phyloP scores from a whole-genome alignment of 2,888 invertebrate genomes.

The Torymus aiolomorphi region DNA sequence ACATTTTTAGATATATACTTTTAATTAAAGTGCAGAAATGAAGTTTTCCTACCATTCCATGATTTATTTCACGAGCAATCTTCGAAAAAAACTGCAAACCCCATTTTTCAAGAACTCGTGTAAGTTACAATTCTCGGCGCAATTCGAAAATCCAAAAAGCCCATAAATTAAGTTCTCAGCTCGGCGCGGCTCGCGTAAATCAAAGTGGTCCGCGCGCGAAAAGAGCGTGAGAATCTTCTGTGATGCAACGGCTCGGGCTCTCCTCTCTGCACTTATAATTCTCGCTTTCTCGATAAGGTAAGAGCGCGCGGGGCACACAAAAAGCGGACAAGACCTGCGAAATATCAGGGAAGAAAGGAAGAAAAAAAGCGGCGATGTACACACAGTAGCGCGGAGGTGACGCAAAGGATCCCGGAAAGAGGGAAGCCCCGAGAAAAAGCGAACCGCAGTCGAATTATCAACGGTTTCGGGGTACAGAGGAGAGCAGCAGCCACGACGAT shows the following conservation, averaged over 20 bases:
- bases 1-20: too few species aligned
- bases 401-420: constrained; percentile 21
- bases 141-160: constrained; percentile 28
- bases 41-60: too few species aligned
- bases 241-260: neutral
- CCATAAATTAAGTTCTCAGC: constrained; percentile 34
- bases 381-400: too few species aligned
- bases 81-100: neutral
- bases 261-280: constrained; percentile 36
- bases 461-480: constrained; percentile 46
- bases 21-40: too few species aligned
- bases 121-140: neutral
- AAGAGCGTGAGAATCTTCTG: constrained; percentile 35
- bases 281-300: constrained; percentile 36
- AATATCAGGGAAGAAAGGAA: constrained; percentile 21
- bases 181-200: constrained; percentile 23
- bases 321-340: neutral
- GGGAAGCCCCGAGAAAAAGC: constrained; percentile 56
- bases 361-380: neutral
- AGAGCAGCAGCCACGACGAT: constrained; percentile 10
- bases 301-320: neutral
- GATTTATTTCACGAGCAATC: too few species aligned
- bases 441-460: constrained; percentile 60
- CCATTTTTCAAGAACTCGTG: neutral
- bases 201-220: constrained; percentile 3